Evolutionary conservation across 2,113 vertebrate genomes (phyloP).

Genomic region (Alosa alosa): DNA sequence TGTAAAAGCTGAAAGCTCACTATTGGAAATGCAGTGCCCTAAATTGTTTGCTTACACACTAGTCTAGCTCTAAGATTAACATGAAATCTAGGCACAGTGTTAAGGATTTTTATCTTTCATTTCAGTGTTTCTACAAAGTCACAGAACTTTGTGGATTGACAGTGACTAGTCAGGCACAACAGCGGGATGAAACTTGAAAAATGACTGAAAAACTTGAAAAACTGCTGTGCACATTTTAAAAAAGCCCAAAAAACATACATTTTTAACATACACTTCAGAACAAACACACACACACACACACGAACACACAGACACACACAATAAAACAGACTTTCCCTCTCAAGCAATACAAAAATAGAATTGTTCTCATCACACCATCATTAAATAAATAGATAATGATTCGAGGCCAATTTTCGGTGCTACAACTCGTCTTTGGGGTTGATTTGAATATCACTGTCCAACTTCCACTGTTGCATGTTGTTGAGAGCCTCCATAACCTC

Average conservation of each 20-base stretch:
- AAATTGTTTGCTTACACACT: background rate
- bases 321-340: constrained; percentile 11
- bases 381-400: constrained; percentile 88
- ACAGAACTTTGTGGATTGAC: background rate
- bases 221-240: background rate
- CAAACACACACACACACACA: constrained; percentile 15
- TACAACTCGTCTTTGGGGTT: constrained; percentile 95
- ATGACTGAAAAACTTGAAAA: background rate
- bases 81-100: constrained; percentile 8
- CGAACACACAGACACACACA: constrained; percentile 28
- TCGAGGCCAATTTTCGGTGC: constrained; percentile 53
- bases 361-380: constrained; percentile 81
- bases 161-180: constrained; percentile 7
- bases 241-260: background rate
- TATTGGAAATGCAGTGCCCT: background rate
- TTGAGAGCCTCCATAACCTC: constrained; percentile 86
- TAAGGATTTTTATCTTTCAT: background rate
- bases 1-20: background rate
- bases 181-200: background rate
- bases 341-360: constrained; percentile 93
- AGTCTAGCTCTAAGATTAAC: background rate
- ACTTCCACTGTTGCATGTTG: constrained; percentile 68
- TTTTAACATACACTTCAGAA: constrained; percentile 11
- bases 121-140: constrained; percentile 8
- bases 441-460: constrained; percentile 71